Conservation (phyloP, 2,113 vertebrate species). For the Lonchura striata region DNA sequence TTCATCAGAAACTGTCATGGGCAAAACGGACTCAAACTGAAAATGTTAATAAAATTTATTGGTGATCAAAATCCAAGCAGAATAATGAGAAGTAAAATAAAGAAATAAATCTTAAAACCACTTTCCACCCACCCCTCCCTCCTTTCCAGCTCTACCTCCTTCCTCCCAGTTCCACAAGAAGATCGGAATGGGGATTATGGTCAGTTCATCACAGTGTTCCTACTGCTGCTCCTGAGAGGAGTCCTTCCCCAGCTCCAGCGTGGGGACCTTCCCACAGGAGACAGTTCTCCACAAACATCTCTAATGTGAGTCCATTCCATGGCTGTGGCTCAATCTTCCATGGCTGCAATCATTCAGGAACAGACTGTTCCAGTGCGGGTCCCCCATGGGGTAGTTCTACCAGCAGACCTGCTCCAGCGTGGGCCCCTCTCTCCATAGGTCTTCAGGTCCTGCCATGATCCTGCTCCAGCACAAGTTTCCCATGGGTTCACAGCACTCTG, state of each 20-base stretch:
- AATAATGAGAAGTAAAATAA: neutral
- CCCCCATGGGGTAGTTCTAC: too few relatives aligned
- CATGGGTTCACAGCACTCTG: neutral
- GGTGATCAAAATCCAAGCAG: neutral
- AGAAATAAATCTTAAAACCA: neutral
- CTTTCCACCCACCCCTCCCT: neutral
- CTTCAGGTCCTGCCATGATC: neutral
- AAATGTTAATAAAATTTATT: neutral
- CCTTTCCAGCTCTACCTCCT: neutral
- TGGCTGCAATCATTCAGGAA: neutral
- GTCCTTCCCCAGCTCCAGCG: neutral
- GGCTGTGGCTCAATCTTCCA: neutral
- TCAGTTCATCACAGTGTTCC: neutral
- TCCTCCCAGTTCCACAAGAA: too few relatives aligned
- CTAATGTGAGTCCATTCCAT: neutral
- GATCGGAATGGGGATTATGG: fast-evolving
- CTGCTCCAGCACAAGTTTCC: neutral
- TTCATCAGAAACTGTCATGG: neutral
- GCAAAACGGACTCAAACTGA: neutral
- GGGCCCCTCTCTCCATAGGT: neutral
- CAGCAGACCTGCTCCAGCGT: neutral
- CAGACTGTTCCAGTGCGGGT: neutral
- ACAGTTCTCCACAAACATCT: neutral
- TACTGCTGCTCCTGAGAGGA: neutral
- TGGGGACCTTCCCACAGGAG: neutral